phyloP scores from a whole-genome alignment of 2,113 vertebrate genomes.

The Oxyruncus cristatus region DNA sequence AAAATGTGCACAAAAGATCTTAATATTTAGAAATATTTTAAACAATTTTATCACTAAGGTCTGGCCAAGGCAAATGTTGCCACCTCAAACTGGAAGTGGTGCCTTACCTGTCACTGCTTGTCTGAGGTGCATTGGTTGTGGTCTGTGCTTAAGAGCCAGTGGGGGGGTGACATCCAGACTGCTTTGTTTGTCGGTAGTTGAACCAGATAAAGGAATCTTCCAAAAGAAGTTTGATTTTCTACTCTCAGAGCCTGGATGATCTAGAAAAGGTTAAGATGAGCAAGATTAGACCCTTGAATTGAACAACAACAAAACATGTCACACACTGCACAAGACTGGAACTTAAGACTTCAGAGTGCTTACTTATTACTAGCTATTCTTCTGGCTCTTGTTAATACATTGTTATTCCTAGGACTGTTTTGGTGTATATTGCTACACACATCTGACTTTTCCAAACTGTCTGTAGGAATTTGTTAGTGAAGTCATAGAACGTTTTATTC shows the following conservation, averaged over 20 bases:
- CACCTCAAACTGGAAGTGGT: background rate
- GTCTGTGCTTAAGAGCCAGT: background rate
- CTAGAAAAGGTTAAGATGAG: background rate
- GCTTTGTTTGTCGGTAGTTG: background rate
- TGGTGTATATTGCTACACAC: background rate
- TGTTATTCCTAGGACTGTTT: background rate
- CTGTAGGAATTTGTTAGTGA: background rate
- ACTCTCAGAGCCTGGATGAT: background rate
- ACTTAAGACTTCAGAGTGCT: background rate
- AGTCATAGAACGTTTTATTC: background rate
- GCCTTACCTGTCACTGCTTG: slow-evolving; percentile 16
- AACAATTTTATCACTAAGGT: background rate
- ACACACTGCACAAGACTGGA: background rate
- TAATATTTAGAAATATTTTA: background rate
- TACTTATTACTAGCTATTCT: background rate
- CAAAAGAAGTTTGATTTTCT: background rate
- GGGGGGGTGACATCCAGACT: background rate
- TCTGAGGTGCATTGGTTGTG: background rate
- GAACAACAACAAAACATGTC: background rate
- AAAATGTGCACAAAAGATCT: background rate
- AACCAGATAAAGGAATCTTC: background rate
- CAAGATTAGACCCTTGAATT: background rate
- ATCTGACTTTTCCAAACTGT: background rate
- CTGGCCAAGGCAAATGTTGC: background rate
- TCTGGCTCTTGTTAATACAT: background rate